phyloP scores from a whole-genome alignment of 2,797 vertebrate species.

The Aselliscus stoliczkanus region DNA sequence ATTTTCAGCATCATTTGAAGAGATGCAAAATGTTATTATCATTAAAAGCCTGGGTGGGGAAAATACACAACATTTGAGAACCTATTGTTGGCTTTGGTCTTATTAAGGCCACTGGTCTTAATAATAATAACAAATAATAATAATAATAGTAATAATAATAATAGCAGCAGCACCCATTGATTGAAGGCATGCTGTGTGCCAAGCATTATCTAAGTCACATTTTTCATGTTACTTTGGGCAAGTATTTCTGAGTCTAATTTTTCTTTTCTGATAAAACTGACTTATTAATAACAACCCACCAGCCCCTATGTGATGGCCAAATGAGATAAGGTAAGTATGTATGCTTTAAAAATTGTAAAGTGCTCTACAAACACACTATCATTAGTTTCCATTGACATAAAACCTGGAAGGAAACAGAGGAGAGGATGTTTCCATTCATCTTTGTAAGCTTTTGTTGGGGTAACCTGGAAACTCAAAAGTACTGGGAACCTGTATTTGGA shows the following conservation, averaged over 20 bases:
- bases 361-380: not conserved
- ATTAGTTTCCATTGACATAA: not conserved
- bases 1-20: not conserved
- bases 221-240: not conserved
- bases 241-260: not conserved
- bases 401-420: not conserved
- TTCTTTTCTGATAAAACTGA: slow-evolving; percentile 21
- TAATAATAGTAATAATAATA: not conserved
- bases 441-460: not conserved
- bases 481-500: not conserved
- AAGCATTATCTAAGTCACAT: not conserved
- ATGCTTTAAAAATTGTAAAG: not conserved
- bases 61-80: not conserved
- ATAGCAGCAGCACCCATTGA: not conserved
- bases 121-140: not conserved
- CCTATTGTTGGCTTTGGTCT: not conserved
- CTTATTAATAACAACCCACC: not conserved
- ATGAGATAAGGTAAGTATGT: not conserved
- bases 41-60: not conserved
- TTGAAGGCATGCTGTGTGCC: not conserved
- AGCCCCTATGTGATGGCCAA: not conserved
- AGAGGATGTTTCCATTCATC: not conserved
- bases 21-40: not conserved
- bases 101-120: not conserved
- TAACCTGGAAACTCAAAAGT: not conserved